These are phyloP conservation scores for Ceraclea dissimilis DNA, from an alignment of 2,888 invertebrate genomes.

Conservation along the genomic window DNA sequence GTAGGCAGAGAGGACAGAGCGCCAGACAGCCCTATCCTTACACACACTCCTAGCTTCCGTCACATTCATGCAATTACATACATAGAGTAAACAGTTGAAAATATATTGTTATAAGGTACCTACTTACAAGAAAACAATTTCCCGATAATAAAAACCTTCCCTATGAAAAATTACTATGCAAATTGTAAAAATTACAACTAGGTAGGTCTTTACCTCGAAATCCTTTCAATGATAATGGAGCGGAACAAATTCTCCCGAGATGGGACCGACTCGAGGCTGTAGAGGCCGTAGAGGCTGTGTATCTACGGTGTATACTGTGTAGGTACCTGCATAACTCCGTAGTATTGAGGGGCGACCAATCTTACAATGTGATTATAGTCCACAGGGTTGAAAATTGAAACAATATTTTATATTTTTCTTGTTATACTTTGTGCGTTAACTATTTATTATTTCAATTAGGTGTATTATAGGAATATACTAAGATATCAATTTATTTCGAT, in stretches of 20 bases:
- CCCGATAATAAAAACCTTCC: neutral
- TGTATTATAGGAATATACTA: no score
- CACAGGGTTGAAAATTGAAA: neutral
- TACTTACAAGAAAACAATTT: neutral
- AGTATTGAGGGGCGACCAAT: slow-evolving; percentile 8
- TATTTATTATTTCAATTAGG: no score
- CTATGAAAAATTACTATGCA: slow-evolving; percentile 1
- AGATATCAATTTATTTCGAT: no score
- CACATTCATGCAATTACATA: no score
- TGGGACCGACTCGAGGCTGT: slow-evolving; percentile 10
- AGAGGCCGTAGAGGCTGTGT: no score
- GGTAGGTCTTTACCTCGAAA: neutral
- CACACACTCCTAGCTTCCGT: no score
- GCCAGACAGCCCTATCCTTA: no score
- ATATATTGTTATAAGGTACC: no score
- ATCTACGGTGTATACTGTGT: neutral
- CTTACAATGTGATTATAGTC: slow-evolving; percentile 12
- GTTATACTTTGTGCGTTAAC: no score
- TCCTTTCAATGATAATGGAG: slow-evolving; percentile 15
- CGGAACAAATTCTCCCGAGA: slow-evolving; percentile 16
- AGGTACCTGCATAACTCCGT: neutral
- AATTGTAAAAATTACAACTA: slow-evolving; percentile 1
- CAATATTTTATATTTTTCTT: no score
- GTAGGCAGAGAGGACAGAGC: no score
- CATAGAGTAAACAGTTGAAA: no score